A percentile compares a stretch with the other conserved stretches of the same genome.
Evolutionary conservation across 2,113 vertebrate genomes (phyloP).

Genomic region (Leptocoma aspasia): DNA sequence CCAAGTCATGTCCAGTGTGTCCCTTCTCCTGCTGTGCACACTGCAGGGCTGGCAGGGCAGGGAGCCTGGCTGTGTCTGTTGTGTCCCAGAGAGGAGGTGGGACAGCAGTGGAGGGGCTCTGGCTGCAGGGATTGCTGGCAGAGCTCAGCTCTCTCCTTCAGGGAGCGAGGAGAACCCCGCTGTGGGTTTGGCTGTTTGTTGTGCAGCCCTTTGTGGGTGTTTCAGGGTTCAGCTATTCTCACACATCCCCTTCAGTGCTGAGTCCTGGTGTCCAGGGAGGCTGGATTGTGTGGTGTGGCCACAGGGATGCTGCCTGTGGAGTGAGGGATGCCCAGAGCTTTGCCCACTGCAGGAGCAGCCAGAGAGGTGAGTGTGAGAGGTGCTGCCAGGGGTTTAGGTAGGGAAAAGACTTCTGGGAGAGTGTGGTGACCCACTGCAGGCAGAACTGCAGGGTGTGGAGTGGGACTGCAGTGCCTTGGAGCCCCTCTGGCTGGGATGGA

Average conservation of each 20-base stretch:
- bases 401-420: neutral
- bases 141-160: neutral
- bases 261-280: neutral
- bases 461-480: neutral
- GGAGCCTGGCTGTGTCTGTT: neutral
- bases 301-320: neutral
- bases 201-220: neutral
- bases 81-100: neutral
- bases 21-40: neutral
- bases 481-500: neutral
- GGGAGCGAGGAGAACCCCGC: neutral
- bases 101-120: neutral
- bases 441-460: neutral
- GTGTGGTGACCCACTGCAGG: neutral
- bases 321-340: neutral
- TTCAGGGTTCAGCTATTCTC: neutral
- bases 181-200: neutral
- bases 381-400: neutral
- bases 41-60: neutral
- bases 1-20: neutral
- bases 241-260: neutral
- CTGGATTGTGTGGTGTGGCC: neutral
- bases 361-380: neutral
- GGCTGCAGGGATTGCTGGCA: neutral
- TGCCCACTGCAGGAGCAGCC: neutral